Evolutionary conservation across 2,113 vertebrate genomes (phyloP).

Genomic region (Crotalus horridus): DNA sequence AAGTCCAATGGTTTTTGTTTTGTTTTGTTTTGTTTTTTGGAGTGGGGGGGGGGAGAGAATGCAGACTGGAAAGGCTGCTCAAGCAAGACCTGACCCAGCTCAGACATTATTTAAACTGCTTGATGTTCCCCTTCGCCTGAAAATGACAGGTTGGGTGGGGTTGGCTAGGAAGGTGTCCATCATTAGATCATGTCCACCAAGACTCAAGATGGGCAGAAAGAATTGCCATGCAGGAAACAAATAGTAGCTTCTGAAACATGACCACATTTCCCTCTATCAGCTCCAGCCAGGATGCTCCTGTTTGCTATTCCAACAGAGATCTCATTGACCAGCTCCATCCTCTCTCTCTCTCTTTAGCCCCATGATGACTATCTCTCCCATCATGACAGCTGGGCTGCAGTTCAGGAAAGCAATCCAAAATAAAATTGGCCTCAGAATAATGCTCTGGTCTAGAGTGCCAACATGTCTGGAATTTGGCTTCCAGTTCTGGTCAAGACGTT

Average conservation of each 20-base stretch:
- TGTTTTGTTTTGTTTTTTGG: neutral
- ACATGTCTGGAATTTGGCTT: neutral
- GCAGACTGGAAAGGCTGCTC: neutral
- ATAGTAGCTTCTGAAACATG: neutral
- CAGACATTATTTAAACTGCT: neutral
- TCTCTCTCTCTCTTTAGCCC: neutral
- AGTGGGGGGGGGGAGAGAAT: neutral
- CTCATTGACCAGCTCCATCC: slow-evolving; percentile 63
- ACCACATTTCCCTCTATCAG: neutral
- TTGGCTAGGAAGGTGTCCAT: neutral
- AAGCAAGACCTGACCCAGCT: neutral
- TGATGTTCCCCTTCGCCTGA: neutral
- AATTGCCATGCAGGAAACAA: neutral
- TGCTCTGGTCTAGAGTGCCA: neutral
- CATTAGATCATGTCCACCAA: neutral
- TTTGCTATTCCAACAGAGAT: slow-evolving; percentile 65
- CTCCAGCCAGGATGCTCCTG: slow-evolving; percentile 63
- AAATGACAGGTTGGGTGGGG: neutral
- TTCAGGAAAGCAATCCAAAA: neutral
- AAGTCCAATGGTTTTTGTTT: neutral
- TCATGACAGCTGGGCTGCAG: neutral
- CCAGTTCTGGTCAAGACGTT: neutral
- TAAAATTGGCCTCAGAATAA: neutral
- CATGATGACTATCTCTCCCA: neutral
- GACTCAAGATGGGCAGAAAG: neutral